Conservation (phyloP, 53 echinoderm and acorn worm genomes). For the Holothuria leucospilota region DNA sequence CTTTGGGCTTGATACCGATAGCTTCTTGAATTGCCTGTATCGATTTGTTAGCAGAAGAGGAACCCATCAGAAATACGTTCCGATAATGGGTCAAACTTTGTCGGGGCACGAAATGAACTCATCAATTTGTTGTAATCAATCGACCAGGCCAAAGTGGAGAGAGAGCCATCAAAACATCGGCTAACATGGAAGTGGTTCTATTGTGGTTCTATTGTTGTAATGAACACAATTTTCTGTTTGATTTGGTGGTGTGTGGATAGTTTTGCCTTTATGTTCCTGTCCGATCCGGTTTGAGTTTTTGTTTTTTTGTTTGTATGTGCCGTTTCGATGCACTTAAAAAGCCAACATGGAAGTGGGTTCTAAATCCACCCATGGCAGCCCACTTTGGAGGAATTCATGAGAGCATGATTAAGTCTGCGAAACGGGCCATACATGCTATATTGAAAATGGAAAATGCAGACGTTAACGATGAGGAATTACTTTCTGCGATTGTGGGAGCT, state of each 20-base stretch:
- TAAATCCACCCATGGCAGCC: slow-evolving; percentile 2
- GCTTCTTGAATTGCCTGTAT: slow-evolving; percentile 20
- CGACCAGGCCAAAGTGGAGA: neutral
- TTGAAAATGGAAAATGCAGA: slow-evolving; percentile 17
- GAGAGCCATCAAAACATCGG: neutral
- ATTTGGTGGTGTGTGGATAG: too few relatives aligned
- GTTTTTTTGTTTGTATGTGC: too few relatives aligned
- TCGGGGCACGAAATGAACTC: neutral
- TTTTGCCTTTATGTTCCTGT: too few relatives aligned
- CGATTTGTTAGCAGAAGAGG: slow-evolving; percentile 16
- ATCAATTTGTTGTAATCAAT: neutral
- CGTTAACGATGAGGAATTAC: slow-evolving; percentile 18
- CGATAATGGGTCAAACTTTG: slow-evolving; percentile 34
- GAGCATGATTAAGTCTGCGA: slow-evolving; percentile 30
- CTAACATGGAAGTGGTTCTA: too few relatives aligned
- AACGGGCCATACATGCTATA: slow-evolving; percentile 1
- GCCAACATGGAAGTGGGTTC: slow-evolving; percentile 7
- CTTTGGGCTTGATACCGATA: slow-evolving; percentile 3
- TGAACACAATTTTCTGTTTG: too few relatives aligned
- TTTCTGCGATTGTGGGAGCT: neutral
- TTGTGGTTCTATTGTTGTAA: too few relatives aligned
- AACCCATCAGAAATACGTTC: neutral
- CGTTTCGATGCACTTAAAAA: too few relatives aligned
- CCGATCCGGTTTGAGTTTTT: too few relatives aligned
- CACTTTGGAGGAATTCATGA: slow-evolving; percentile 15